These are phyloP conservation scores for Leptatherina wallacei DNA, from an alignment of 2,797 vertebrate species.

Conservation along the genomic window DNA sequence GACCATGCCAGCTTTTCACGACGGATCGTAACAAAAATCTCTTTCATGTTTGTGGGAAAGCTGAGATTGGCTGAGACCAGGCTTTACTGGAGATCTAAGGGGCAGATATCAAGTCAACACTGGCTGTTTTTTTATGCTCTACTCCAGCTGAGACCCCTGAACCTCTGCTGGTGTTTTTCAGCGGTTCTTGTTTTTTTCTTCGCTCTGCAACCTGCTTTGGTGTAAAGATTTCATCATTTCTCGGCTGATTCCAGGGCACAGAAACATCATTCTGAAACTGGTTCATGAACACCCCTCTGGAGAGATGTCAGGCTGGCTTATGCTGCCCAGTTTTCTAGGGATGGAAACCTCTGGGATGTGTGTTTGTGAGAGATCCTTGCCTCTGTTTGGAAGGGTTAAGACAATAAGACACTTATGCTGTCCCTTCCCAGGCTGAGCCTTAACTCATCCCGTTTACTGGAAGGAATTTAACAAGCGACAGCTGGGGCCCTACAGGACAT, in stretches of 20 bases:
- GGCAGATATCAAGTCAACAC: slow-evolving; percentile 72
- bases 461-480: slow-evolving; percentile 80
- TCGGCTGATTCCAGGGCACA: background rate
- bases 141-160: slow-evolving; percentile 46
- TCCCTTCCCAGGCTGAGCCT: slow-evolving; percentile 63
- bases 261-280: background rate
- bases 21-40: slow-evolving; percentile 55
- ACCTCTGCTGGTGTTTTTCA: slow-evolving; percentile 34
- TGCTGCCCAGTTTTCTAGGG: slow-evolving; percentile 41
- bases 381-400: slow-evolving; percentile 56
- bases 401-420: slow-evolving; percentile 76
- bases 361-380: slow-evolving; percentile 35
- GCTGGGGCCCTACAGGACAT: slow-evolving; percentile 65
- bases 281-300: slow-evolving; percentile 20
- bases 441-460: slow-evolving; percentile 72
- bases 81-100: slow-evolving; percentile 78
- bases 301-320: slow-evolving; percentile 45
- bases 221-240: slow-evolving; percentile 1
- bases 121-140: slow-evolving; percentile 28
- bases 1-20: slow-evolving; percentile 61
- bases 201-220: background rate
- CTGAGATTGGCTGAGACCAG: slow-evolving; percentile 70
- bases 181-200: slow-evolving; percentile 9
- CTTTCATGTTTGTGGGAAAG: slow-evolving; percentile 83
- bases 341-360: slow-evolving; percentile 50